Evolutionary conservation across 2,113 vertebrate species (phyloP), one percentile per base, ranked within the genome.

Genomic region (Epinephelus fuscoguttatus): DNA sequence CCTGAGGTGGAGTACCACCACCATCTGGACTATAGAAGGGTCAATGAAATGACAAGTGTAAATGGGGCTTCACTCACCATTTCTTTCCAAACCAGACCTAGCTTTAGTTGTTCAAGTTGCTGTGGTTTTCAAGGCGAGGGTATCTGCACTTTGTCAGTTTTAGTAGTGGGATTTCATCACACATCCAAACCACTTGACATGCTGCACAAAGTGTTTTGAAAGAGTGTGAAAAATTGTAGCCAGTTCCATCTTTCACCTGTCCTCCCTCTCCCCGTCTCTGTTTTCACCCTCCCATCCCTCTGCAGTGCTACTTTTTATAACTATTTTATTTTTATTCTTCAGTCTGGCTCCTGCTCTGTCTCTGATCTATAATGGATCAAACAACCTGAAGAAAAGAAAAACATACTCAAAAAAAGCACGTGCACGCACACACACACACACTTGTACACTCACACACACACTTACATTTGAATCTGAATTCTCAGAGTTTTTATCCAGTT

Each of bases 291-390:
- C 42, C 42, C 62, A 21, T 49, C 70, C 55, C 19, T 60, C 21
- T 68, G 42, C 42, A 45, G 25, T 50, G 30, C 21, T n/a, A 6
- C 52, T n/a, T n/a, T 19, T 63, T 21, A 19, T 64, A 50, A 5
- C 62, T 6, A 63, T 69, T 77, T 64, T 2, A 57, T 60, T 64
- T 56, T 67, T 1, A 70, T 60, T 66, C 53, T 60, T 6, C 53
- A 17, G 42, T 61, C 60, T 42, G 53, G 68, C 15, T 62, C 23
- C 69, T 60, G 68, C 47, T 69, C 50, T 53, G 66, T 15, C 4
- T 85, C 78, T 76, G 83, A 80, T 85, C 52, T 76, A 76, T 80
- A 80, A 85, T 85, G 52, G 60, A 85, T 80, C 78, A 76, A 76
- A 76, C 50, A 63, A 30, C 12, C 40, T 17, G 37, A 25, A 62